phyloP scores from a whole-genome alignment of 1,140 invertebrate species.

The Hycleus phaleratus region DNA sequence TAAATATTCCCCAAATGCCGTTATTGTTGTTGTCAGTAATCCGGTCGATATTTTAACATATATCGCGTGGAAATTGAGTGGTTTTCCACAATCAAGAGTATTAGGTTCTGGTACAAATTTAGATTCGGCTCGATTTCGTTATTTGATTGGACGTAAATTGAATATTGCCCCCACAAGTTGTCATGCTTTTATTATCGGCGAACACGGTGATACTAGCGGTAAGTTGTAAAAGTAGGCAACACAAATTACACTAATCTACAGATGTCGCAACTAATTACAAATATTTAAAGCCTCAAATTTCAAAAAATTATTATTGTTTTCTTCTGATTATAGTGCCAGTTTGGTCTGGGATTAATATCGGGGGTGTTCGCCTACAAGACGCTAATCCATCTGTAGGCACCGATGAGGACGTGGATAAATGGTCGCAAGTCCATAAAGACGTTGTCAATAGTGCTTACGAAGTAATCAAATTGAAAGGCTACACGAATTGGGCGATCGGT shows the following conservation, averaged over 20 bases:
- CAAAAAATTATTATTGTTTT: background rate
- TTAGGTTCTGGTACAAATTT: slow-evolving; percentile 88
- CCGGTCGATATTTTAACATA: slow-evolving; percentile 87
- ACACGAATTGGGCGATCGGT: slow-evolving; percentile 86
- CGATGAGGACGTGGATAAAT: slow-evolving; percentile 66
- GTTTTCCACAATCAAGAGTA: slow-evolving; percentile 75
- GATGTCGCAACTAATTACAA: too few relatives aligned
- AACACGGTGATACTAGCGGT: slow-evolving; percentile 77
- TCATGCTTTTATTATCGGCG: slow-evolving; percentile 85
- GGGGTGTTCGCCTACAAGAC: slow-evolving; percentile 73
- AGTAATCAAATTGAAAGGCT: slow-evolving; percentile 83
- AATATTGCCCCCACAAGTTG: slow-evolving; percentile 71
- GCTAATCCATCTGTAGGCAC: slow-evolving; percentile 66
- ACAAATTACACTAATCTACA: background rate
- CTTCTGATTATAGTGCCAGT: slow-evolving; percentile 63
- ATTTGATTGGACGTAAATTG: slow-evolving; percentile 73
- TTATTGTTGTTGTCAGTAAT: slow-evolving; percentile 84
- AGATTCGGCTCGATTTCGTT: slow-evolving; percentile 84
- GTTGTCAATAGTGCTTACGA: slow-evolving; percentile 82
- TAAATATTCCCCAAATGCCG: slow-evolving; percentile 77
- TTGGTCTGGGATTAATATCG: slow-evolving; percentile 88
- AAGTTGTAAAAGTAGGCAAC: slow-evolving; percentile 23
- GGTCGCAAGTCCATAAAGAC: slow-evolving; percentile 66
- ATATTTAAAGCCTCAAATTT: background rate
- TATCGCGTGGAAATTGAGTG: slow-evolving; percentile 88